Evolutionary conservation across 2,797 vertebrate genomes (phyloP).

Genomic region (Rousettus madagascariensis): DNA sequence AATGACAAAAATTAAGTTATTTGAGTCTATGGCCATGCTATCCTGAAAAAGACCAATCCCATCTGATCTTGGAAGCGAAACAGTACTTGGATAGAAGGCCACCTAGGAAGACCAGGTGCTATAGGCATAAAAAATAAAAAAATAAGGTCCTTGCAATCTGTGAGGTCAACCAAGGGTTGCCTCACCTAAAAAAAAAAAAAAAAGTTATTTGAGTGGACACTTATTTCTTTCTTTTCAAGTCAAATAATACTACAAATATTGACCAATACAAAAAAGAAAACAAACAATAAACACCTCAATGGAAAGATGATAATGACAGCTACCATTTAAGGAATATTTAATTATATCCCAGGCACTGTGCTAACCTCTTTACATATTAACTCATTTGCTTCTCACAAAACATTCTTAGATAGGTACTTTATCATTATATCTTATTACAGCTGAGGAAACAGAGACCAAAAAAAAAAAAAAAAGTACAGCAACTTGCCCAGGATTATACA

Average conservation of each 20-base stretch:
- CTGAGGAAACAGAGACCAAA: not conserved
- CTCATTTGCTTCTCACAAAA: not conserved
- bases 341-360: not conserved
- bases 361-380: not conserved
- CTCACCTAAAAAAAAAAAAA: too few species aligned
- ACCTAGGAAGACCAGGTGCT: too few species aligned
- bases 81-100: too few species aligned
- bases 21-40: too few species aligned
- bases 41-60: too few species aligned
- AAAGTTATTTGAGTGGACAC: not conserved
- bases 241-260: not conserved
- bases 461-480: not conserved
- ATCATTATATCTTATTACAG: not conserved
- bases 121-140: too few species aligned
- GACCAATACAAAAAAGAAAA: not conserved
- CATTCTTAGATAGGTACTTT: not conserved
- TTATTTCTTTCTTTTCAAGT: slow-evolving; percentile 15
- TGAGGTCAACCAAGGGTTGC: too few species aligned
- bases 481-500: not conserved
- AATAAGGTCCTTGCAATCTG: too few species aligned
- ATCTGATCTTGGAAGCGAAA: too few species aligned
- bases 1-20: slow-evolving; percentile 4
- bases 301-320: not conserved
- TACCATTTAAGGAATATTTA: not conserved
- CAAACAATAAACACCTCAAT: not conserved